Evolutionary conservation across 1,140 invertebrate species (phyloP), one percentile per base, ranked within the genome.

Genomic region (Glossosoma conforme): DNA sequence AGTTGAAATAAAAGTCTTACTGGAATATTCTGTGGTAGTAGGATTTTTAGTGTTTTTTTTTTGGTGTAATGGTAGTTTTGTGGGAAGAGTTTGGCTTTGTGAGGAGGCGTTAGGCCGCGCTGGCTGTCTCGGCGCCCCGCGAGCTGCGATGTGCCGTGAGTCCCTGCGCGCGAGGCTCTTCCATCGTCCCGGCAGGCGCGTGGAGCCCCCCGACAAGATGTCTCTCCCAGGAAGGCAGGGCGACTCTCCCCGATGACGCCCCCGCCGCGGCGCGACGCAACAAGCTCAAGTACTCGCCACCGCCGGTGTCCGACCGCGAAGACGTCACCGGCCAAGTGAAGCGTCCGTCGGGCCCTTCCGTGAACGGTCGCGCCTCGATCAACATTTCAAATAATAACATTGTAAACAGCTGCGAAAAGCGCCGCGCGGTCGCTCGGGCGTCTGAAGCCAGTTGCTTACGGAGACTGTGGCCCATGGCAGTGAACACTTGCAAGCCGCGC

Each of bases 381-480:
- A n/a, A 22, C 32, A 18, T 35, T 2, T 19, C 47, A n/a, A 13
- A 35, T 8, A 28, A 35, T n/a, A 50, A 42, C 37, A 40, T 32
- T 14, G 36, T 15, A 36, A 38, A 37, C 19, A 43, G 21, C 20
- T 9, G 2, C 11, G 9, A 20, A 17, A 33, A 52, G 37, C 19
- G 40, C 35, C 19, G 11, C 15, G 42, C 30, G 38, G 13, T 21
- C 17, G 44, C 14, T 19, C n/a, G 20, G n/a, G 18, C 44, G 13
- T 10, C 21, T 28, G 40, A 32, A 42, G 33, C 19, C 53, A 49
- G 47, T 50, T 40, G 47, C 47, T n/a, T n/a, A n/a, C 6, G 24
- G 24, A 44, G 48, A 37, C 38, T 42, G 41, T 35, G 28, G 20
- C 48, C 44, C 37, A 25, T 18, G 33, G 28, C 33, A 19, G 42